phyloP scores from a whole-genome alignment of 2,113 vertebrate species.

The Miniopterus natalensis region DNA sequence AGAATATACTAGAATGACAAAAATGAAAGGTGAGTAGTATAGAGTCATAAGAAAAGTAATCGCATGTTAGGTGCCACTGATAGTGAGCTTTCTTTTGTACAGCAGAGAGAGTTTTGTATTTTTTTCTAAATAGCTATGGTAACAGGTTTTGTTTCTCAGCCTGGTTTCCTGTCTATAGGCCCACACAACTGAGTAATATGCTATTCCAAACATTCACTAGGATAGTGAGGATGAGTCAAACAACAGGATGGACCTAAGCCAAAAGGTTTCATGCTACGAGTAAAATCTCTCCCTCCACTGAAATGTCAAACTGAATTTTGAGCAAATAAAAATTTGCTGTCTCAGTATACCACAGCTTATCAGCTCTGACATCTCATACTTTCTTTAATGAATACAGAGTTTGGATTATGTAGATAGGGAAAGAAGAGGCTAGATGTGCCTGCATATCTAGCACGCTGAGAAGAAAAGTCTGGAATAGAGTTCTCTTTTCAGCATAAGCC shows the following conservation, averaged over 20 bases:
- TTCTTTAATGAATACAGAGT: background rate
- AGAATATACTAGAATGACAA: conserved; percentile 36
- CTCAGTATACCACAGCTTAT: background rate
- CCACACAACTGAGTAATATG: conserved; percentile 58
- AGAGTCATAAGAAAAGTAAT: conserved; percentile 44
- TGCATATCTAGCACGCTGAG: background rate
- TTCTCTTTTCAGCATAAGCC: background rate
- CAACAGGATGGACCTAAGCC: conserved; percentile 32
- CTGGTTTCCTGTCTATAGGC: conserved; percentile 69
- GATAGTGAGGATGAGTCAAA: conserved; percentile 64
- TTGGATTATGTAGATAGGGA: background rate
- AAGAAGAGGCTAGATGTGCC: background rate
- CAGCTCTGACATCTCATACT: background rate
- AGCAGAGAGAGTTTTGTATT: conserved; percentile 14
- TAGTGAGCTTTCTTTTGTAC: conserved; percentile 56
- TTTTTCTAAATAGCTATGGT: conserved; percentile 70
- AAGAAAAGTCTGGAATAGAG: background rate
- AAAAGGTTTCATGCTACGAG: conserved; percentile 15
- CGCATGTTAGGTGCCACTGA: background rate
- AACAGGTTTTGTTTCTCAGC: conserved; percentile 72
- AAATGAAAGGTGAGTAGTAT: conserved; percentile 45
- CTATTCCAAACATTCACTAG: conserved; percentile 65
- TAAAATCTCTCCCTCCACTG: background rate
- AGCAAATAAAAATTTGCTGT: background rate
- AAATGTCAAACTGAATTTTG: background rate